A percentile compares a stretch with the other conserved stretches of the same genome.
Conservation (phyloP, 2,797 vertebrate genomes). For the Urocyon cinereoargenteus region DNA sequence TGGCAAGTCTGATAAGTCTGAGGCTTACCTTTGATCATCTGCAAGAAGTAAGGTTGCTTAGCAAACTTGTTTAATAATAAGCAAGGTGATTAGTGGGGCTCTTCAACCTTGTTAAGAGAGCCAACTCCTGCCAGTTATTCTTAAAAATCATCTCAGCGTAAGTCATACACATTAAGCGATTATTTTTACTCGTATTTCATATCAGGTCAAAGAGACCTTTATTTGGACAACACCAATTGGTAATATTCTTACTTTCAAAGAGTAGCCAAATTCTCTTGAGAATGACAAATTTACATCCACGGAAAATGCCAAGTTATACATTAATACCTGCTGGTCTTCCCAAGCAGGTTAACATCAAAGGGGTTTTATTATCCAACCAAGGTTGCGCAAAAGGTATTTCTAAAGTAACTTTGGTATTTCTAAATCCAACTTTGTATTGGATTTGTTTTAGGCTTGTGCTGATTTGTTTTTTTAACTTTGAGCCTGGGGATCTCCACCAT, state of each 20-base stretch:
- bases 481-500: not conserved
- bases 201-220: slow-evolving; percentile 67
- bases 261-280: slow-evolving; percentile 53
- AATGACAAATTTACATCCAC: not conserved
- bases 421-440: not conserved
- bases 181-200: slow-evolving; percentile 52
- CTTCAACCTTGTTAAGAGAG: not conserved
- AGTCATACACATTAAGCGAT: not conserved
- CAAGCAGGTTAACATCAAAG: slow-evolving; percentile 65
- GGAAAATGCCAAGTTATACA: slow-evolving; percentile 50
- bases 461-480: slow-evolving; percentile 60
- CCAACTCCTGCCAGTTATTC: not conserved
- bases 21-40: slow-evolving; percentile 64
- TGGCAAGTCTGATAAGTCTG: not conserved
- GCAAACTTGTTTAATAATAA: slow-evolving; percentile 69
- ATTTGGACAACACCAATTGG: not conserved
- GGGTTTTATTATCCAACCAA: slow-evolving; percentile 43
- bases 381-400: slow-evolving; percentile 31
- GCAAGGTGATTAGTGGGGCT: slow-evolving; percentile 26
- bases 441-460: slow-evolving; percentile 61
- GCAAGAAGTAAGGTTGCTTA: slow-evolving; percentile 56
- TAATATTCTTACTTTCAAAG: slow-evolving; percentile 37
- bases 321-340: slow-evolving; percentile 52
- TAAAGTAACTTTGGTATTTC: slow-evolving; percentile 48
- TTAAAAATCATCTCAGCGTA: slow-evolving; percentile 54